Evolutionary conservation across 1,140 invertebrate species (phyloP), one percentile per base, ranked within the genome.

Genomic region (Trinorchestia longiramus): DNA sequence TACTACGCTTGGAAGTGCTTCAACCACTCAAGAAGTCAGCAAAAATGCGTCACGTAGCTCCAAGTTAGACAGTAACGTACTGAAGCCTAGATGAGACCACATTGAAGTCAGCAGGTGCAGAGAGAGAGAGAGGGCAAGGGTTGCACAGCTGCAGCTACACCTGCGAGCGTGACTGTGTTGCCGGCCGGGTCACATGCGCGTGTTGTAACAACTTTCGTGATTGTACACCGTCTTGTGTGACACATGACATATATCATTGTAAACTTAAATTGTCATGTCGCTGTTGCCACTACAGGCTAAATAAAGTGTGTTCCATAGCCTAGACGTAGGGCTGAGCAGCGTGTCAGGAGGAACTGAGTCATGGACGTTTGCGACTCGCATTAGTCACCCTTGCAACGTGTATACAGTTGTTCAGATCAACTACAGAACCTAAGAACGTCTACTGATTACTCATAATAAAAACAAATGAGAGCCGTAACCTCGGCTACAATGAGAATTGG

Each of bases 81-180:
- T 77, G 62, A 36, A 77, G 62, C 11, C 62, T 36, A 36, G 62
- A 28, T 77, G 62, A 36, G 62, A 77, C 15, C 62, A 19, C 28
- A 36, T 36, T 3, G 11, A 77, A 77, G 62, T 77, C 15, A 77
- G 62, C 62, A 77, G 62, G 62, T 77, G 62, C 62, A 28, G 62
- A 53, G 47, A 53, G 47, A 53, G 47, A 53, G 40, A 77, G 62
- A 77, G 62, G 41, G 41, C 88, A 17, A 43, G n/a, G 11, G 88
- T 90, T 90, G 88, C 88, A 90, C 88, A 90, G 88, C 88, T 90
- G 88, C n/a, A 42, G 28, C 88, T 42, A 90, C 88, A 90, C 88
- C 41, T 90, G 88, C 88, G 43, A 36, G 41, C 88, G 88, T 90
- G 88, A 42, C 88, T 90, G 41, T 11, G 43, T 42, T 42, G 62